A percentile compares a stretch with the other conserved stretches of the same genome.
These are phyloP conservation scores for Trochalopteron elliotii DNA, from an alignment of 2,113 vertebrate genomes.

Conservation along the genomic window DNA sequence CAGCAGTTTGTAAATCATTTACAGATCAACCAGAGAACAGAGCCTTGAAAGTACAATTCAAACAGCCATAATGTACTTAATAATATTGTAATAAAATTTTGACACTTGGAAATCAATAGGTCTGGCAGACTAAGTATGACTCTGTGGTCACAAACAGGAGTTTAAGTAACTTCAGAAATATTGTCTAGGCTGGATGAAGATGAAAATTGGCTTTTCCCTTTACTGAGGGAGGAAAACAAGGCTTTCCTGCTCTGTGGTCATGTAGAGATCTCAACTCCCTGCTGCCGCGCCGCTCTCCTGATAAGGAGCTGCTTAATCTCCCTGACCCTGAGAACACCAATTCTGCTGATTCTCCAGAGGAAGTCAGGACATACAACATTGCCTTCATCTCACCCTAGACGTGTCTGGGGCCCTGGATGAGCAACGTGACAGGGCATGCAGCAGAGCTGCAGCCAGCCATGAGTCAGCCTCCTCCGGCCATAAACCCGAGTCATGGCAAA, in stretches of 20 bases:
- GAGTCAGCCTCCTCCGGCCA: background rate
- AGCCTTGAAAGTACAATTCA: background rate
- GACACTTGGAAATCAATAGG: conserved; percentile 32
- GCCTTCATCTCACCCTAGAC: background rate
- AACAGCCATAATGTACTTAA: background rate
- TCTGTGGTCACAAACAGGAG: background rate
- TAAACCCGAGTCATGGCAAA: background rate
- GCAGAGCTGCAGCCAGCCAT: background rate
- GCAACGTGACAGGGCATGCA: background rate
- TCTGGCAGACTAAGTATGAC: conserved; percentile 38
- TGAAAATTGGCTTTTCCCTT: background rate
- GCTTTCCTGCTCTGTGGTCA: background rate
- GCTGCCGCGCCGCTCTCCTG: accelerated
- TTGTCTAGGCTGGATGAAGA: background rate
- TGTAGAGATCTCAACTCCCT: background rate
- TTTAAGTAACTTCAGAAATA: conserved; percentile 39
- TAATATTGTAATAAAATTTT: background rate
- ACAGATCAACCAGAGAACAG: background rate
- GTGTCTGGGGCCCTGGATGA: background rate
- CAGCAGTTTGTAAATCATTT: conserved; percentile 51
- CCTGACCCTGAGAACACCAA: background rate
- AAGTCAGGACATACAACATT: background rate
- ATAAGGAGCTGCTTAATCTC: background rate
- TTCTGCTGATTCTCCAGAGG: background rate
- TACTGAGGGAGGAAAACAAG: background rate